A percentile compares a stretch with the other conserved stretches of the same genome.
These are phyloP conservation scores for cattle (Bos taurus) DNA, from an alignment of 2,113 vertebrate genomes.

Conservation along the genomic window ARS-UCD2.0 NC_037328.1:95206001-95206500, in stretches of 20 bases:
- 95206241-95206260: neutral
- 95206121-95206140: neutral
- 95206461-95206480: neutral
- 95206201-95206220: neutral
- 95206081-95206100: neutral
- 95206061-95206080: neutral
- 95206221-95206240: neutral
- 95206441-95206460: neutral
- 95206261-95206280: neutral
- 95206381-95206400: neutral
- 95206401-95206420: neutral
- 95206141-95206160: neutral
- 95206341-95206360: neutral
- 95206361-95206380: neutral
- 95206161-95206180: neutral
- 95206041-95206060: rapidly evolving
- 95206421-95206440: neutral
- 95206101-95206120: neutral
- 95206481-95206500: neutral
- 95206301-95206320: neutral
- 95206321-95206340: neutral
- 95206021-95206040: neutral
- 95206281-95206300: neutral
- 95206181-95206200: neutral
- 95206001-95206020: neutral